These are phyloP conservation scores for Chaetura pelagica DNA, from an alignment of 2,113 vertebrate species.

Conservation along the genomic window DNA sequence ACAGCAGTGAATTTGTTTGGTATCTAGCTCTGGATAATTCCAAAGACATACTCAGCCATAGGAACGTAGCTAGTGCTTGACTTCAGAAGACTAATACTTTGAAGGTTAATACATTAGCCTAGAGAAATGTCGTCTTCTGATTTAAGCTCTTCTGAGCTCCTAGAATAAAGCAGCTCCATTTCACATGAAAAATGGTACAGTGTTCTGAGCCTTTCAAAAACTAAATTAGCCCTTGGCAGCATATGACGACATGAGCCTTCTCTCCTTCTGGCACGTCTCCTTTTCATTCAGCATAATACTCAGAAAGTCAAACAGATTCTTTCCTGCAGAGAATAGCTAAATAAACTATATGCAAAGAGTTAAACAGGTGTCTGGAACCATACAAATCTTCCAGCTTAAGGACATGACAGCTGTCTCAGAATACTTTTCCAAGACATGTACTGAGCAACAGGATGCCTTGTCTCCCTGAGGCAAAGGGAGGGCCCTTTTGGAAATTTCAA, in stretches of 20 bases:
- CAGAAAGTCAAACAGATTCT: background rate
- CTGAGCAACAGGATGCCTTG: background rate
- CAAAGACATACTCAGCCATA: background rate
- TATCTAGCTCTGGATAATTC: background rate
- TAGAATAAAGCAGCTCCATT: conserved; percentile 3
- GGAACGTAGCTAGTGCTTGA: background rate
- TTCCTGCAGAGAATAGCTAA: background rate
- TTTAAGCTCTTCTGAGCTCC: background rate
- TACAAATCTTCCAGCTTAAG: background rate
- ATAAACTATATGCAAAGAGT: background rate
- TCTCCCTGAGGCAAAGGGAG: background rate
- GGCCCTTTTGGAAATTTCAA: background rate
- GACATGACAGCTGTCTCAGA: background rate
- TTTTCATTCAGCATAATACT: background rate
- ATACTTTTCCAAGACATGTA: background rate
- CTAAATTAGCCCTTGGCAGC: background rate
- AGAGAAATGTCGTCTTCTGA: background rate
- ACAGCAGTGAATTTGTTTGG: background rate
- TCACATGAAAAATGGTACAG: background rate
- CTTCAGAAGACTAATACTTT: background rate
- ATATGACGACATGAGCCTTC: background rate
- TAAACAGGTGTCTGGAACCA: background rate
- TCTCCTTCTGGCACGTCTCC: background rate
- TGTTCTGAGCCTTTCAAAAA: background rate
- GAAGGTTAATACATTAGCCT: conserved; percentile 16